Percentiles rank a stretch among this genome's conserved stretches.
Conservation (phyloP, 1,140 invertebrate species). For the Hyphantria cunea region DNA sequence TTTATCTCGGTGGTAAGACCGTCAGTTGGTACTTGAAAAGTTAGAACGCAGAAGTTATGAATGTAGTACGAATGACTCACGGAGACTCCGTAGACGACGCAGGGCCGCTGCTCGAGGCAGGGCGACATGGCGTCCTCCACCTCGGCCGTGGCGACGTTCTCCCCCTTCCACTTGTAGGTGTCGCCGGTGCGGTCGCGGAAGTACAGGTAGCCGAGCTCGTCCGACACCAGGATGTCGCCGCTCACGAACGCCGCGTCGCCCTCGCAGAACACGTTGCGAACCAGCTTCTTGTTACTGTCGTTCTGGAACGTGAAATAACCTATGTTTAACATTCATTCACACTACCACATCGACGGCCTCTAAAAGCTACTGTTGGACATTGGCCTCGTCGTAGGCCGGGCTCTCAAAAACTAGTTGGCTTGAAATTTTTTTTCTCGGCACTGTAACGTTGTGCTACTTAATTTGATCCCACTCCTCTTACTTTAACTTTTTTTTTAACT, state of each 20-base stretch:
- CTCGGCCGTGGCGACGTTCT: constrained; percentile 99
- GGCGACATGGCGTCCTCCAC: constrained; percentile 96
- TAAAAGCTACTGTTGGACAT: too few species aligned
- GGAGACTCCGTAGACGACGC: constrained; percentile 91
- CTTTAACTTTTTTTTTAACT: too few species aligned
- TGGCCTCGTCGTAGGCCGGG: too few species aligned
- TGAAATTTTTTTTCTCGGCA: too few species aligned
- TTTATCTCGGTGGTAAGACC: too few species aligned
- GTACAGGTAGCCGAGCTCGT: constrained; percentile 96
- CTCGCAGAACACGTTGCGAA: constrained; percentile 89
- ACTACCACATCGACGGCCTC: too few species aligned
- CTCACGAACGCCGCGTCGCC: constrained; percentile 93
- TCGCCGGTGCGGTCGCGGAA: constrained; percentile 99
- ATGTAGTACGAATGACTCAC: constrained; percentile 81
- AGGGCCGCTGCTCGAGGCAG: constrained; percentile 84
- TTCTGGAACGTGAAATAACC: constrained; percentile 53
- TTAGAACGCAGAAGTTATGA: too few species aligned
- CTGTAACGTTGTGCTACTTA: too few species aligned
- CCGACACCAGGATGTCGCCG: constrained; percentile 95
- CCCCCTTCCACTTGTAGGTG: constrained; percentile 98
- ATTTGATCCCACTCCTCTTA: too few species aligned
- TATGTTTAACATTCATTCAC: too few species aligned
- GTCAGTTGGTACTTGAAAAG: too few species aligned
- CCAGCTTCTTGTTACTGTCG: constrained; percentile 93
- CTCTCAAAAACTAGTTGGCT: too few species aligned